These are phyloP conservation scores for Lagopus muta DNA, from an alignment of 2,113 vertebrate genomes.

Conservation along the genomic window DNA sequence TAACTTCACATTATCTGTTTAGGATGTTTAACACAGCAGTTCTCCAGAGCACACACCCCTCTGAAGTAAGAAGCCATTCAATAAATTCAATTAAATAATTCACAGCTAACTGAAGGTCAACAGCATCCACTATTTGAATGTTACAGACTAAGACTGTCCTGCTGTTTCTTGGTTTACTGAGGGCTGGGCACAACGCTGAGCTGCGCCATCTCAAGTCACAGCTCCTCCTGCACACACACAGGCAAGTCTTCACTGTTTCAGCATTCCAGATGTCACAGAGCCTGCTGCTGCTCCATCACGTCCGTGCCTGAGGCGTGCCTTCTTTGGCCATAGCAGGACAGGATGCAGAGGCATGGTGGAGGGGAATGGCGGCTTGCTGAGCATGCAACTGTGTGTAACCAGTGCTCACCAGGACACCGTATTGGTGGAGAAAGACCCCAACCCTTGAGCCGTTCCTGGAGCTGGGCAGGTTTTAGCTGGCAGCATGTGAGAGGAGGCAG, in stretches of 20 bases:
- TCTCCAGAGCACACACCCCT: background rate
- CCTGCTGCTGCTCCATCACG: background rate
- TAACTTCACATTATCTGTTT: background rate
- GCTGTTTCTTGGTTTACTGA: background rate
- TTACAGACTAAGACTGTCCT: background rate
- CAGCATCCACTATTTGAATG: background rate
- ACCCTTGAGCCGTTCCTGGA: background rate
- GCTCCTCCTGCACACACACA: background rate
- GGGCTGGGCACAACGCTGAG: background rate
- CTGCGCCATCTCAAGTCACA: background rate
- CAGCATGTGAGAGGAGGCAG: background rate
- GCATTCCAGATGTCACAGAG: background rate
- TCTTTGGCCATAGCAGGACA: background rate
- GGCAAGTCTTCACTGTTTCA: background rate
- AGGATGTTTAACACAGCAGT: background rate
- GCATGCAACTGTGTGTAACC: background rate
- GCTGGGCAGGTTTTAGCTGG: background rate
- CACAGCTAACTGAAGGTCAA: conserved; percentile 22
- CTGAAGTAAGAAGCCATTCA: background rate
- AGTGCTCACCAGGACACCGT: background rate
- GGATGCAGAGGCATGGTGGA: background rate
- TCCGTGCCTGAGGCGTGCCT: background rate
- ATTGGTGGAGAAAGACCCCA: background rate
- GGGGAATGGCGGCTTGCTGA: background rate
- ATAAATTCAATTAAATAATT: background rate